Evolutionary conservation across 2,797 vertebrate species (phyloP), one percentile per base, ranked within the genome.

Genomic region (Caiman crocodilus): DNA sequence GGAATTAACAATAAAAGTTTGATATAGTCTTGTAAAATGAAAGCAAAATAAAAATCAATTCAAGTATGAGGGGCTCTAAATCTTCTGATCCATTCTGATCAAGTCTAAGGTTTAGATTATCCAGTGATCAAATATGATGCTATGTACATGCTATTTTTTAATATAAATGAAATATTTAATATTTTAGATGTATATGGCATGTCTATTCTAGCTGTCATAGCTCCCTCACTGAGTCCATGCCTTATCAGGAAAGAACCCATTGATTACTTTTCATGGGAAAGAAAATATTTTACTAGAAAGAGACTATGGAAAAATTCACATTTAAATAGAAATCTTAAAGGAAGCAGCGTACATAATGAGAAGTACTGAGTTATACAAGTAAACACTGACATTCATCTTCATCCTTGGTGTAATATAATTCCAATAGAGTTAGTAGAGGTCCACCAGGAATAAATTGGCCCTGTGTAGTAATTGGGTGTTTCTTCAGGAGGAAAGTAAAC

Each of bases 311-410:
- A 84, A 82, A 56, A 59, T 76, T 92, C 88, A 16, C 89, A 90
- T 92, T 94, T 85, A 59, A 94, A 65, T 42, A 89, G 94, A 81
- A 88, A 57, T 73, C 94, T 85, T 64, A 1, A 21, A 75, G 88
- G 93, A 83, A 94, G 83, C 84, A 69, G 79, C 59, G 84, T 78
- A 0, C 30, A 73, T 42, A 87, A 90, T 86, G 92, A 78, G 88
- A 91, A 86, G 91, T 87, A 92, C 74, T 61, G 58, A 25, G 76
- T 73, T 81, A 84, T 63, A 25, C 69, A 55, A 92, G 91, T 63
- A 55, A 90, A 79, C 5, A 15, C 93, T 56, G 83, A 87, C 76
- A 86, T 81, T 59, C 86, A 74, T 23, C 87, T 92, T 87, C 80
- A 78, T 76, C 59, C 69, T 77, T 84, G 79, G 77, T 64, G 82